These are phyloP conservation scores for Ursus arctos DNA, from an alignment of 2,113 vertebrate genomes.

Conservation along the genomic window DNA sequence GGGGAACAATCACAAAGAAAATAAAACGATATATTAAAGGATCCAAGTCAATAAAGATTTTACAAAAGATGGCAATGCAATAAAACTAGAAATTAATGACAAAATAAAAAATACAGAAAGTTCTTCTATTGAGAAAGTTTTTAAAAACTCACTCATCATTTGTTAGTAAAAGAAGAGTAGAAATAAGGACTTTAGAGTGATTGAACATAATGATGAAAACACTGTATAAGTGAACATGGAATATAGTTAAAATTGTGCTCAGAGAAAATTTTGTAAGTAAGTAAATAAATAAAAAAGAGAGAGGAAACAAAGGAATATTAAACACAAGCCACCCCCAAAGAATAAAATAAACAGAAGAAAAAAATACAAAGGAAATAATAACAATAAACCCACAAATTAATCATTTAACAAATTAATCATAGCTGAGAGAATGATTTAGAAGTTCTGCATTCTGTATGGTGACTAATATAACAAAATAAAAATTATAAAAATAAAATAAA, in stretches of 20 bases:
- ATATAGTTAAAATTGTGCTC: neutral
- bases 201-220: neutral
- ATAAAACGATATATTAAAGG: neutral
- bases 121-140: neutral
- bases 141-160: neutral
- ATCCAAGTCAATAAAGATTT: neutral
- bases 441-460: neutral
- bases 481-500: no score
- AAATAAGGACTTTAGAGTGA: neutral
- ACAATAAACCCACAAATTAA: neutral
- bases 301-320: neutral
- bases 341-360: neutral
- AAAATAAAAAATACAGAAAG: neutral
- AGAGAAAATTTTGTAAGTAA: neutral
- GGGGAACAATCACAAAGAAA: neutral
- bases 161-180: neutral
- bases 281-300: neutral
- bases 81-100: neutral
- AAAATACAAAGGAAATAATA: neutral
- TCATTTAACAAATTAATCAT: neutral
- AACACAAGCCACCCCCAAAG: neutral
- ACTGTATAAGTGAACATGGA: neutral
- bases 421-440: neutral
- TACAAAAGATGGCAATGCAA: neutral
- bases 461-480: no score